Base-by-base conservation (phyloP, 2,113 vertebrate species). In the Nipponia nippon region DNA sequence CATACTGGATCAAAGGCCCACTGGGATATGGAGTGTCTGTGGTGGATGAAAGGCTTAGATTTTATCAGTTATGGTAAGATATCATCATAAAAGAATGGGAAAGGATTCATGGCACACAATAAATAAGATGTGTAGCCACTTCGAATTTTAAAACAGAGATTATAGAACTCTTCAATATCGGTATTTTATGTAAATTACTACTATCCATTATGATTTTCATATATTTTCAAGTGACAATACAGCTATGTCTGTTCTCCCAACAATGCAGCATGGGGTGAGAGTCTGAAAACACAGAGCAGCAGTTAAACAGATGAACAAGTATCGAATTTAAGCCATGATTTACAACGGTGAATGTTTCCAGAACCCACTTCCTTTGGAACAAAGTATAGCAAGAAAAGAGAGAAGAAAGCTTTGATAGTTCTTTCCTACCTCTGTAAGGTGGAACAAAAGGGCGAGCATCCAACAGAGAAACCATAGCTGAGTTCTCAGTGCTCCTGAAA, bases 301-400 rank as follows among this genome's bases (percentile, higher is more conserved):
- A 90, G 55, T 83, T 94, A 86, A 89, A 70, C 47, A 78, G 79
- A 93, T 84, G 85, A 92, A 59, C 42, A 85, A 92, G 84, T 72
- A 90, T 88, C 1, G 0, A 56, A 88, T 96, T 93, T 83, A 93
- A 92, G 58, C 75, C 46, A 14, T 88, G 50, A 88, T 95, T 95
- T 93, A 95, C 58, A 69, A 32, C 1, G 4, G 38, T 58, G 79
- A 86, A 52, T 66, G 38, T 78, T 93, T 96, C 79, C 90, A 92
- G 55, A 96, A 63, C 47, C 63, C 63, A 52, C 22, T 87, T 97
- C 71, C 82, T 96, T 71, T 89, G 75, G 49, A 92, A 85, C 21
- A 38, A 79, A 65, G 22, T 66, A n/a, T 52, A 88, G 46, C 50
- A 63, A 83, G 87, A 10, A 67, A 21, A 66, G 69, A n/a, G 4